These are phyloP conservation scores for Drosophila elegans DNA, from an alignment of 1,140 invertebrate species.

Conservation along the genomic window DNA sequence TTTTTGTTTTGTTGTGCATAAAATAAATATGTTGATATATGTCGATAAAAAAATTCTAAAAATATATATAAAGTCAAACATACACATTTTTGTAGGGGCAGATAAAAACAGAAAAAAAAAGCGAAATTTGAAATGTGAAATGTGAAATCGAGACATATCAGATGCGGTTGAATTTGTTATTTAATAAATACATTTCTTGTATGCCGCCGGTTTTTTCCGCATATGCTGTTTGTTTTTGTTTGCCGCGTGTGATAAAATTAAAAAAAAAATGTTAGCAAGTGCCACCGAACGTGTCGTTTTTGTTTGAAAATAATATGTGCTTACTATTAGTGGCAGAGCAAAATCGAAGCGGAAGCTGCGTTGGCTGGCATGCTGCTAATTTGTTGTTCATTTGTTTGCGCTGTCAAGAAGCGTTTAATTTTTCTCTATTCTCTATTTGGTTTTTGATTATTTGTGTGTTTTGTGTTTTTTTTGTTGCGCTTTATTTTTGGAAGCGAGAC, in stretches of 20 bases:
- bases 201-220: conserved; percentile 18
- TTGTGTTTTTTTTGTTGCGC: conserved; percentile 3
- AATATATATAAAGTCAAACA: conserved; percentile 22
- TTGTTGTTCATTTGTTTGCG: conserved; percentile 54
- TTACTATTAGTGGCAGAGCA: conserved; percentile 14
- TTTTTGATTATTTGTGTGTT: conserved; percentile 2
- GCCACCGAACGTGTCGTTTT: conserved; percentile 53
- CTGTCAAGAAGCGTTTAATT: conserved; percentile 44
- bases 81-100: conserved; percentile 5
- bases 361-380: conserved; percentile 42
- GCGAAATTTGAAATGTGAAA: conserved; percentile 6
- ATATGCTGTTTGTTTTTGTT: conserved; percentile 42
- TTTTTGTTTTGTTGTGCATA: conserved; percentile 14
- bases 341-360: conserved; percentile 41
- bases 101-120: conserved; percentile 7
- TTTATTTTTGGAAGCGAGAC: conserved; percentile 34
- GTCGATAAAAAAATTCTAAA: conserved; percentile 43
- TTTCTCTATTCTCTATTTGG: conserved; percentile 12
- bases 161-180: conserved; percentile 24
- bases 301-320: conserved; percentile 18
- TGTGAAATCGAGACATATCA: conserved; percentile 3
- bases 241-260: conserved; percentile 51
- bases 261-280: conserved; percentile 3
- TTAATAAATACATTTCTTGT: conserved; percentile 27
- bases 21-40: conserved; percentile 28